Conservation (phyloP, 1,140 invertebrate genomes). For the Trichomalopsis sarcophagae region DNA sequence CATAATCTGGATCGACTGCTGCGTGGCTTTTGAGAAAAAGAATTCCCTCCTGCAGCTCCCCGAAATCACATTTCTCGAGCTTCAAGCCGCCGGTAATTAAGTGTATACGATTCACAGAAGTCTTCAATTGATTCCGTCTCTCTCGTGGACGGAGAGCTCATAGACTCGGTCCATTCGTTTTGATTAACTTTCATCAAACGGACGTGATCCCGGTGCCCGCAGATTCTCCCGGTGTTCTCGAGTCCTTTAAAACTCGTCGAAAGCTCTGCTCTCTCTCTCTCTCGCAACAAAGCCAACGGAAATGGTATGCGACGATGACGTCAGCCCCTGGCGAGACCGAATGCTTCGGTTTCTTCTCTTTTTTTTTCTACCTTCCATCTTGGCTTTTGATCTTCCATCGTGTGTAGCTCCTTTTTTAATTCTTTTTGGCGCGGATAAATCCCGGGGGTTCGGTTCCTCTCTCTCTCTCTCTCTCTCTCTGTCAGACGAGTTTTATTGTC, state of each 20-base stretch:
- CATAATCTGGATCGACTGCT: background rate
- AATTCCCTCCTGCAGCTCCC: background rate
- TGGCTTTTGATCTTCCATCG: background rate
- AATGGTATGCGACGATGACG: constrained; percentile 60
- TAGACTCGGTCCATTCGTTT: constrained; percentile 7
- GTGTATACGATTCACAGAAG: background rate
- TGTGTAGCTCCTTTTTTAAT: background rate
- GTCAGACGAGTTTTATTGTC: constrained; percentile 3
- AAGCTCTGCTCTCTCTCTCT: background rate
- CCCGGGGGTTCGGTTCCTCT: background rate
- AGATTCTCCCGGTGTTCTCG: background rate
- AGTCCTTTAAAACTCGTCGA: constrained; percentile 28
- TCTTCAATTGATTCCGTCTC: background rate
- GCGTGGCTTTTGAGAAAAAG: background rate
- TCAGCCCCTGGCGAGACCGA: constrained; percentile 5
- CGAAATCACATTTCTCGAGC: background rate
- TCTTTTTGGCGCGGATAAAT: constrained; percentile 22
- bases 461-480: background rate
- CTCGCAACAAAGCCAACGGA: constrained; percentile 60
- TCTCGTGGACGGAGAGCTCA: background rate
- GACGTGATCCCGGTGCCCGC: background rate
- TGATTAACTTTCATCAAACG: constrained; percentile 14
- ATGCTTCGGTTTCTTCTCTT: background rate
- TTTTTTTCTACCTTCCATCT: background rate
- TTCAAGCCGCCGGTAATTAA: background rate